These are phyloP conservation scores for Mycalesis mineus DNA, from an alignment of 2,888 invertebrate species.

Conservation along the genomic window DNA sequence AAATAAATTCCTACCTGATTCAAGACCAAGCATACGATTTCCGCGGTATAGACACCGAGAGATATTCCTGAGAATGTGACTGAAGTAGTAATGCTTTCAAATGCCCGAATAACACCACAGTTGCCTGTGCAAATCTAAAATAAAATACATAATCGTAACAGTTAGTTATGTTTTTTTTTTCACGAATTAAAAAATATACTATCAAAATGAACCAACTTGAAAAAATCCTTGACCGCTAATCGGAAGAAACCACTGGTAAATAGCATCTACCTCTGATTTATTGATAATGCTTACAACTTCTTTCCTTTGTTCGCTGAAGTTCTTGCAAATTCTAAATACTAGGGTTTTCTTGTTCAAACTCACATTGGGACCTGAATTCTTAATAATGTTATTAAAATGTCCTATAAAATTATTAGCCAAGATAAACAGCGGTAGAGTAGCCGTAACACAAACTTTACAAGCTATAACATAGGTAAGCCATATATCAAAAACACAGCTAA, in stretches of 20 bases:
- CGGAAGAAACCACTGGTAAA: conserved; percentile 70
- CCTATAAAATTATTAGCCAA: too few species aligned
- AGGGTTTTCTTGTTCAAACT: conserved; percentile 49
- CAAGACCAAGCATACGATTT: conserved; percentile 64
- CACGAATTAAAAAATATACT: too few species aligned
- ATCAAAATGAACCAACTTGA: conserved; percentile 45
- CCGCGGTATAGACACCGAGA: conserved; percentile 60
- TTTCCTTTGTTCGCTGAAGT: conserved; percentile 51
- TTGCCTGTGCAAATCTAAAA: conserved; percentile 62
- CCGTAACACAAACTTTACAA: too few species aligned
- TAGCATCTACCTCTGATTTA: conserved; percentile 57
- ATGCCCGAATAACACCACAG: conserved; percentile 66
- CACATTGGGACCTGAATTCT: conserved; percentile 58
- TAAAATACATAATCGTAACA: not conserved
- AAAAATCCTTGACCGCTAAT: conserved; percentile 58
- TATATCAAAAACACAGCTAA: too few species aligned
- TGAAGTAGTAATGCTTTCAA: conserved; percentile 56
- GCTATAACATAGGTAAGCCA: too few species aligned
- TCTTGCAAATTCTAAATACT: conserved; percentile 55
- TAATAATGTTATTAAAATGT: not conserved
- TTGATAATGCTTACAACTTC: conserved; percentile 56
- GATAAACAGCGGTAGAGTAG: too few species aligned
- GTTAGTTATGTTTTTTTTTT: too few species aligned
- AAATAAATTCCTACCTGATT: conserved; percentile 53
- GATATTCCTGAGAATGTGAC: conserved; percentile 58